Evolutionary conservation across 2,113 vertebrate genomes (phyloP), one percentile per base, ranked within the genome.

Genomic region (Coturnix japonica): DNA sequence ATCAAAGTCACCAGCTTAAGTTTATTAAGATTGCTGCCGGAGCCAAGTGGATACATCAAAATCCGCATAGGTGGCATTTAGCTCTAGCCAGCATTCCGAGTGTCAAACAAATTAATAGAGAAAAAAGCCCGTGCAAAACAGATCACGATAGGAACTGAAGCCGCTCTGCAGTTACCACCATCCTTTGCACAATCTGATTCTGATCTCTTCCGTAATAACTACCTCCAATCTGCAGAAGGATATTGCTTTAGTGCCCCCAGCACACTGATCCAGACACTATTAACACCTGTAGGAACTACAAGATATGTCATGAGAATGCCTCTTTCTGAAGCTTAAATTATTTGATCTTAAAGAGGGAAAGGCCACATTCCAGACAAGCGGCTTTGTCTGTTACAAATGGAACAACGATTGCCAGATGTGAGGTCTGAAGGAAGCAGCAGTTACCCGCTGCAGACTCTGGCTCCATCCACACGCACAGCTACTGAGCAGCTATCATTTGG

Each of bases 161-260:
- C 8, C 75, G 65, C 28, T 31, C 0, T 35, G 57, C 77, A 88
- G 70, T 53, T 85, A 81, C 6, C 61, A 65, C 9, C 35, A 43
- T 0, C 8, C 26, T 84, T 88, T 44, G 57, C 70, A 93, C 90
- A 75, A 91, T 44, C 53, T 44, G 85, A 80, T 91, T 90, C 77
- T 93, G 69, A 88, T 81, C 83, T 88, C 66, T 91, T 90, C 85
- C 85, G 94, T 91, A 95, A 95, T 87, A 95, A 87, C 85, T 35
- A 85, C 56, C 93, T 94, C 87, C 88, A 93, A 93, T 78, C 95
- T 70, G 23, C 75, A 94, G 82, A 46, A 85, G 76, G 73, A 93
- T 93, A 94, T 88, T 91, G 90, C 95, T 94, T 96, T 95, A 94
- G 93, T 87, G 93, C 88, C 90, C 93, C 93, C 76, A 96, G 90